phyloP scores from a whole-genome alignment of 2,888 invertebrate genomes.

The Balanococcus diminutus region DNA sequence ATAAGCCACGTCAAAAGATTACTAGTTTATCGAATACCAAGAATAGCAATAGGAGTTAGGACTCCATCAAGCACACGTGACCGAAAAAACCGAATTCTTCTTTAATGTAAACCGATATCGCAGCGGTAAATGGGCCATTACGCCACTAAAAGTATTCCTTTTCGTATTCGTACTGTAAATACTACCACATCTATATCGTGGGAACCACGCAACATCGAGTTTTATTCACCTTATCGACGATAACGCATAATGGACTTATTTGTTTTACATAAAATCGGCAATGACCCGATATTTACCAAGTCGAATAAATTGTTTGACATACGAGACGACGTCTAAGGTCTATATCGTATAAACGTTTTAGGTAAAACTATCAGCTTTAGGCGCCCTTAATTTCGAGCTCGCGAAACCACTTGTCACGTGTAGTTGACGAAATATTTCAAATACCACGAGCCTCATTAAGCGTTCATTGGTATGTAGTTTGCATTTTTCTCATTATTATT shows the following conservation, averaged over 20 bases:
- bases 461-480: not conserved
- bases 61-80: not conserved
- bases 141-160: not conserved
- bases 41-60: not conserved
- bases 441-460: conserved; percentile 12
- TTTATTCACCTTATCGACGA: not conserved
- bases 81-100: not conserved
- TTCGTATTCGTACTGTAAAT: not conserved
- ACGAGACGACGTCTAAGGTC: not conserved
- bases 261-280: not conserved
- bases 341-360: not conserved
- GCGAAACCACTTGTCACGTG: not conserved
- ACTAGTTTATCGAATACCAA: not conserved
- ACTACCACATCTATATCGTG: not conserved
- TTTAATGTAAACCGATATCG: not conserved
- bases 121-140: not conserved
- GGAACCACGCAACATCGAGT: not conserved
- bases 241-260: not conserved
- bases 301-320: not conserved
- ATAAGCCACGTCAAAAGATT: not conserved
- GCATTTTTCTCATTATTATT: not conserved
- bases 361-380: not conserved
- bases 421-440: not conserved
- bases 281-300: not conserved
- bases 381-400: not conserved